Evolutionary conservation across 2,113 vertebrate genomes (phyloP), one percentile per base, ranked within the genome.

Genomic region (Datnioides undecimradiatus): DNA sequence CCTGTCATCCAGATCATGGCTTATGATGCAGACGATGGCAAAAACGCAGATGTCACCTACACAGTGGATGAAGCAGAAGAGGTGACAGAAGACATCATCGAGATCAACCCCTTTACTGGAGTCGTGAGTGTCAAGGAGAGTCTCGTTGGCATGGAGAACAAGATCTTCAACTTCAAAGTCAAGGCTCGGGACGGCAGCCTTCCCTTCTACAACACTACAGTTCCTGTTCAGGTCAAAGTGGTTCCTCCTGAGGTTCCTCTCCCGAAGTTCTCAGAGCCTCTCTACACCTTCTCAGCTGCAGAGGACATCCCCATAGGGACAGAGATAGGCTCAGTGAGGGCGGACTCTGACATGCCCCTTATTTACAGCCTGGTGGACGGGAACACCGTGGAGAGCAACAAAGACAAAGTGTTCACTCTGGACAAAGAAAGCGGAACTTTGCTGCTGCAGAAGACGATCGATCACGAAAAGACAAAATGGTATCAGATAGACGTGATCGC

Each of bases 361-460:
- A 98, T 99, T 76, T 99, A 99, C 73, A 99, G 98, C 82, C 90
- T 99, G 43, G 97, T 99, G 16, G 94, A 98, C 34, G 98, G 98
- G 46, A 97, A 97, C 84, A 99, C 97, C 0, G 90, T 96, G 8
- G 97, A 98, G 83, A 98, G 97, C 89, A 99, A 99, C 91, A 96
- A 93, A 51, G 97, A 97, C 0, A 95, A 95, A 31, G 95, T 96
- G 45, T 99, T 99, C 87, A 94, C 93, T 16, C 71, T 99, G 82
- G 97, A 99, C 8, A 70, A 92, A 68, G 95, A 96, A 72, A 98
- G 96, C 0, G 98, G 98, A 10, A 92, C 95, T 45, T 80, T 99
- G 83, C 95, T 96, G 58, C 57, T 99, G 78, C 95, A 96, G 85
- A 99, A 98, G 70, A 91, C 93, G 19, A 92, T 99, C 31, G 98